Conservation (phyloP, 2,888 invertebrate genomes). For the Tinea trinotella region DNA sequence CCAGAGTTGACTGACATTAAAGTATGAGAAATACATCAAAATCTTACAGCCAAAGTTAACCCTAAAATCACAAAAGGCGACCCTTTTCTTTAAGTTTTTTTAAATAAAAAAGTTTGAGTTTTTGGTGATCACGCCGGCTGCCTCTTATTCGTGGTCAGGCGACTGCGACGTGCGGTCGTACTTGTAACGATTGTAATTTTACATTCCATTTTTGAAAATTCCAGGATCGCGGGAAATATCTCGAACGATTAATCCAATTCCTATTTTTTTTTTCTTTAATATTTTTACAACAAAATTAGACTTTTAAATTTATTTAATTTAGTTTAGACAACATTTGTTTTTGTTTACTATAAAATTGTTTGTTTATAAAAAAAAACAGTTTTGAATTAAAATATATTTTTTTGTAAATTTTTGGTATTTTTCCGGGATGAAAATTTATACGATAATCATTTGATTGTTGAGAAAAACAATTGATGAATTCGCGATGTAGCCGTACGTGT, state of each 20-base stretch:
- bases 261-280: conserved; percentile 41
- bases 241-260: background rate
- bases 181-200: conserved; percentile 32
- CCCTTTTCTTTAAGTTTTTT: conserved; percentile 58
- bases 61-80: conserved; percentile 43
- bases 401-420: too few relatives aligned
- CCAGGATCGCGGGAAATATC: conserved; percentile 62
- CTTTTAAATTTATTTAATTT: background rate
- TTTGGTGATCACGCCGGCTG: conserved; percentile 30
- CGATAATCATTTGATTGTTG: conserved; percentile 53
- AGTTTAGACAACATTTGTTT: conserved; percentile 23
- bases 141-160: conserved; percentile 57
- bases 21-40: conserved; percentile 1
- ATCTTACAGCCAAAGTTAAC: conserved; percentile 42
- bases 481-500: conserved; percentile 56
- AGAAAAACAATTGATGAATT: conserved; percentile 64
- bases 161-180: conserved; percentile 60
- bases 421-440: conserved; percentile 42
- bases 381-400: background rate
- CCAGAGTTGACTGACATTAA: background rate
- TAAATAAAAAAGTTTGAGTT: conserved; percentile 46
- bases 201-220: conserved; percentile 33
- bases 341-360: background rate
- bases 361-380: background rate
- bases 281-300: conserved; percentile 39